phyloP scores from a whole-genome alignment of 2,888 invertebrate species.

The Amorpha juglandis region DNA sequence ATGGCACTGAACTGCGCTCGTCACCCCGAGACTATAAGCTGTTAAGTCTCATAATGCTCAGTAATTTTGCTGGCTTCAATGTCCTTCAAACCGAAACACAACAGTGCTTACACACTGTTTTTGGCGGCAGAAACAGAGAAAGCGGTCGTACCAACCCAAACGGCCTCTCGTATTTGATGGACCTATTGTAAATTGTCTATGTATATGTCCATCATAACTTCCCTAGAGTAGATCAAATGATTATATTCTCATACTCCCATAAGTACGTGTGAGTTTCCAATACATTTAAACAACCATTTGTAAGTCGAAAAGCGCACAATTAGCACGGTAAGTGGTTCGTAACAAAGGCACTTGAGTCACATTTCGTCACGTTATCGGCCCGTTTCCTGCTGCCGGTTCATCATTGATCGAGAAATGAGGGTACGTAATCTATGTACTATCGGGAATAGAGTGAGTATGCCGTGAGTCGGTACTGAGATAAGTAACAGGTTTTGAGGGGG shows the following conservation, averaged over 20 bases:
- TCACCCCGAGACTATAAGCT: too few species aligned
- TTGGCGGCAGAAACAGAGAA: too few species aligned
- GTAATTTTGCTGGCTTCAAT: too few species aligned
- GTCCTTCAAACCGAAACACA: too few species aligned
- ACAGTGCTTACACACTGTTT: too few species aligned
- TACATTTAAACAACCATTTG: background rate
- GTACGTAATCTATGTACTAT: constrained; percentile 46
- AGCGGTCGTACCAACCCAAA: too few species aligned
- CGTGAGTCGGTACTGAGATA: background rate
- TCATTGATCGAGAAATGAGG: constrained; percentile 63
- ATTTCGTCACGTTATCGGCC: constrained; percentile 52
- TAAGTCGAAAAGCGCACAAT: constrained; percentile 24
- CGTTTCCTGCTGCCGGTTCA: constrained; percentile 54
- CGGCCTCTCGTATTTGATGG: too few species aligned
- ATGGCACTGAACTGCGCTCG: too few species aligned
- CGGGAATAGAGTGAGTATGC: constrained; percentile 35
- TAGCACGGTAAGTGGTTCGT: constrained; percentile 22
- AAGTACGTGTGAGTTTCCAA: background rate
- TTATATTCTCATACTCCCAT: background rate
- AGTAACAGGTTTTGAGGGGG: background rate
- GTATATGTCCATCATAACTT: background rate
- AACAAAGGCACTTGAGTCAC: constrained; percentile 55
- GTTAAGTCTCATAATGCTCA: too few species aligned
- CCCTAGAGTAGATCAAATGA: background rate
- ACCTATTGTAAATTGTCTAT: constrained; percentile 10